Evolutionary conservation across 1,140 invertebrate genomes (phyloP).

Genomic region (Drosophila miranda): DNA sequence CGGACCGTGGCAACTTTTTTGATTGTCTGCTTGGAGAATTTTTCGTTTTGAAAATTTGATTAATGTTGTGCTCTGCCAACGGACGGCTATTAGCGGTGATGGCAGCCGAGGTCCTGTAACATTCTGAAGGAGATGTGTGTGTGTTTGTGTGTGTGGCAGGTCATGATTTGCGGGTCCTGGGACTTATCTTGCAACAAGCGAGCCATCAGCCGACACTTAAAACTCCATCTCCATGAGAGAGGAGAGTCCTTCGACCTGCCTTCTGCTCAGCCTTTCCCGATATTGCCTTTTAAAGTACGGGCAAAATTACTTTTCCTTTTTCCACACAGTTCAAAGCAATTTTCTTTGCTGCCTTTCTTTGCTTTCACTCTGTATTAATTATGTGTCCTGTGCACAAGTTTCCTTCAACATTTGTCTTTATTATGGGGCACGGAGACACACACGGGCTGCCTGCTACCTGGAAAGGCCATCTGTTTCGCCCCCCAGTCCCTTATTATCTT

Average conservation of each 20-base stretch:
- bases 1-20: conserved; percentile 45
- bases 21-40: conserved; percentile 49
- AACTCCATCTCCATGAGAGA: conserved; percentile 33
- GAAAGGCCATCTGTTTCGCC: conserved; percentile 14
- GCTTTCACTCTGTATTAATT: conserved; percentile 35
- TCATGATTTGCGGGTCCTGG: conserved; percentile 45
- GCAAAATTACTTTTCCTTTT: background rate
- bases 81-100: conserved; percentile 52
- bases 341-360: conserved; percentile 22
- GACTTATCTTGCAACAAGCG: conserved; percentile 61
- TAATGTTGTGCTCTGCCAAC: conserved; percentile 45
- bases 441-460: conserved; percentile 34
- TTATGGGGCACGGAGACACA: conserved; percentile 35
- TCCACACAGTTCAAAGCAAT: conserved; percentile 54
- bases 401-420: conserved; percentile 73
- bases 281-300: too few species aligned
- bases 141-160: conserved; percentile 13
- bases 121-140: conserved; percentile 5
- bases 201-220: conserved; percentile 33
- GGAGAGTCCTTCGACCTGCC: too few species aligned
- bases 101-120: conserved; percentile 14
- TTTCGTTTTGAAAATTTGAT: conserved; percentile 56
- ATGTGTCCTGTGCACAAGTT: conserved; percentile 54
- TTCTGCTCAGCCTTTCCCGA: too few species aligned
- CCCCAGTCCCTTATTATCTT: conserved; percentile 62